Evolutionary conservation across 2,113 vertebrate species (phyloP).

Genomic region (Nycticorax nycticorax): DNA sequence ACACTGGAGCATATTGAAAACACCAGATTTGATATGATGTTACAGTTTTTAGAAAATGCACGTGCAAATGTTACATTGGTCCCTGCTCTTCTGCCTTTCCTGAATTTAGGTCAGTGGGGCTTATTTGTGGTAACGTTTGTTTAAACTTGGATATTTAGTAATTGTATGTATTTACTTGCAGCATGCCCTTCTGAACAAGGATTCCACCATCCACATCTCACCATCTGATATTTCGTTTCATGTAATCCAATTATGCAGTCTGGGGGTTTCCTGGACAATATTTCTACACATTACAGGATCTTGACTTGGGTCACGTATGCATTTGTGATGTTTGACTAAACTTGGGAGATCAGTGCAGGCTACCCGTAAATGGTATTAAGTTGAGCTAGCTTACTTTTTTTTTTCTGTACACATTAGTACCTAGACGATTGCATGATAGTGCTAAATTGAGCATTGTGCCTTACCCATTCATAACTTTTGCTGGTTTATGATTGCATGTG

Average conservation of each 20-base stretch:
- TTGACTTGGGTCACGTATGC: neutral
- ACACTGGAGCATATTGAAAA: neutral
- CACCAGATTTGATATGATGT: neutral
- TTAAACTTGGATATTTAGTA: neutral
- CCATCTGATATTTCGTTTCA: neutral
- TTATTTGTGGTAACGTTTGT: neutral
- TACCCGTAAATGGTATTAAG: neutral
- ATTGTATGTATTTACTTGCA: neutral
- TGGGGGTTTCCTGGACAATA: neutral
- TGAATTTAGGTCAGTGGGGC: neutral
- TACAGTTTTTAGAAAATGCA: neutral
- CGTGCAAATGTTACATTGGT: neutral
- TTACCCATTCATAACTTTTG: neutral
- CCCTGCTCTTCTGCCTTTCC: neutral
- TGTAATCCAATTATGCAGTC: neutral
- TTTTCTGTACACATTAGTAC: neutral
- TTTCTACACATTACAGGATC: neutral
- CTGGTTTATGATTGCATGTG: neutral
- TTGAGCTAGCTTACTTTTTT: neutral
- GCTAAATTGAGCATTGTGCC: neutral
- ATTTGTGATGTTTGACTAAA: neutral
- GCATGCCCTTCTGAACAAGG: neutral
- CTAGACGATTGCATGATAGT: neutral
- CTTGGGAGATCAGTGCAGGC: neutral
- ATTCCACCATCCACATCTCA: neutral